Evolutionary conservation across 2,888 invertebrate species (phyloP).

Genomic region (Apamea epomidion): DNA sequence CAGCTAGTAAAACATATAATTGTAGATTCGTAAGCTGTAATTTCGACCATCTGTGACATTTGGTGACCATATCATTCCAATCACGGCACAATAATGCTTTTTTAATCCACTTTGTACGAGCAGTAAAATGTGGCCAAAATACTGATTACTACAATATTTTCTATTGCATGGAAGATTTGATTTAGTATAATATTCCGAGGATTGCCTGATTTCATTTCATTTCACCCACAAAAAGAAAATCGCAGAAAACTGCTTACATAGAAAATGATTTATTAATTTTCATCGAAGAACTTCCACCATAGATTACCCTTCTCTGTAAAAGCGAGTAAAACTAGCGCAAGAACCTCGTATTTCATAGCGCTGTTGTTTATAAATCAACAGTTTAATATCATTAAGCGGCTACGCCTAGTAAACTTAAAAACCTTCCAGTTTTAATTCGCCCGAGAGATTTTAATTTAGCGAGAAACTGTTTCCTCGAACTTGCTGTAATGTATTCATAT

Average conservation of each 20-base stretch:
- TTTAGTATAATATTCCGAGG: neutral
- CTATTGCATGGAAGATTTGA: neutral
- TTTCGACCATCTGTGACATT: neutral
- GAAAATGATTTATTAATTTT: slow-evolving; percentile 45
- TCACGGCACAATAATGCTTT: neutral
- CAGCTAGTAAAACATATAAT: neutral
- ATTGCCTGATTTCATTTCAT: neutral
- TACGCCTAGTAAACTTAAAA: slow-evolving; percentile 84
- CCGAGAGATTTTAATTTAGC: slow-evolving; percentile 86
- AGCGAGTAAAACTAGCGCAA: slow-evolving; percentile 47
- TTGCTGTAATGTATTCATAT: slow-evolving; percentile 84
- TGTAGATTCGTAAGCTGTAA: neutral
- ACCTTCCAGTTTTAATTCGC: slow-evolving; percentile 85
- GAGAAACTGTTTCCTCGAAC: slow-evolving; percentile 82
- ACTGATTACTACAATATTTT: neutral
- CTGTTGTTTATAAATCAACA: slow-evolving; percentile 85
- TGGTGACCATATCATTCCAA: neutral
- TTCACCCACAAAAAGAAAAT: neutral
- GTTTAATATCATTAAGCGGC: slow-evolving; percentile 86
- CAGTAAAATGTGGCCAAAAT: neutral
- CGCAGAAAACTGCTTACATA: neutral
- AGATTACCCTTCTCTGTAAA: slow-evolving; percentile 43
- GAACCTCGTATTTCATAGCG: slow-evolving; percentile 73
- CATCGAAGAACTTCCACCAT: slow-evolving; percentile 62
- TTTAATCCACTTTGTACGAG: neutral